Evolutionary conservation across 2,113 vertebrate genomes (phyloP).

Genomic region (Ceyx melanurus): DNA sequence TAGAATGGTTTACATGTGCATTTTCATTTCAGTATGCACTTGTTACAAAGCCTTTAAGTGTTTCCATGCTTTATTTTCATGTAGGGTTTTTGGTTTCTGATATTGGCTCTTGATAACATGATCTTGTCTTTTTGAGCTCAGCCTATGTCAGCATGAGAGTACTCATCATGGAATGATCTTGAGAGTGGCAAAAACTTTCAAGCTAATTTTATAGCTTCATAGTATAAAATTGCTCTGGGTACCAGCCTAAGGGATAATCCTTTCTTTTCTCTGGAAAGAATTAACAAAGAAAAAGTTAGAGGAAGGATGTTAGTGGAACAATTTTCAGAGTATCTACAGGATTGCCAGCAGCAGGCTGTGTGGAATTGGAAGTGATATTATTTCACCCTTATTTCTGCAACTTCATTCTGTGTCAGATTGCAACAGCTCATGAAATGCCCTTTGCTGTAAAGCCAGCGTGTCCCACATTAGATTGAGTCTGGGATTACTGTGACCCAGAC

Average conservation of each 20-base stretch:
- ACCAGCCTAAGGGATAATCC: not conserved
- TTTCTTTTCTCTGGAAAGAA: not conserved
- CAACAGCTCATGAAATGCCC: not conserved
- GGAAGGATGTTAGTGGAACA: not conserved
- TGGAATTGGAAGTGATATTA: not conserved
- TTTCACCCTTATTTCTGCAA: not conserved
- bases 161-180: not conserved
- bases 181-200: not conserved
- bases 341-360: not conserved
- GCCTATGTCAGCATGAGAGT: not conserved
- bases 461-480: not conserved
- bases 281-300: not conserved
- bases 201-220: not conserved
- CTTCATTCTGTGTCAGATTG: not conserved
- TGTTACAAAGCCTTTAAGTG: not conserved
- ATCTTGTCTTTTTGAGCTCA: not conserved
- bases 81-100: not conserved
- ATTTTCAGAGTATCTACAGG: not conserved
- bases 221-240: not conserved
- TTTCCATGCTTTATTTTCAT: not conserved
- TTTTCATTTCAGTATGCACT: not conserved
- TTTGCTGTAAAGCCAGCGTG: not conserved
- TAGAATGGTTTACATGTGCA: conserved; percentile 1
- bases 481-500: not conserved
- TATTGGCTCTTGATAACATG: not conserved